A percentile compares a stretch with the other conserved stretches of the same genome.
Conservation (phyloP, 2,113 vertebrate genomes). For the Megaleporinus macrocephalus region DNA sequence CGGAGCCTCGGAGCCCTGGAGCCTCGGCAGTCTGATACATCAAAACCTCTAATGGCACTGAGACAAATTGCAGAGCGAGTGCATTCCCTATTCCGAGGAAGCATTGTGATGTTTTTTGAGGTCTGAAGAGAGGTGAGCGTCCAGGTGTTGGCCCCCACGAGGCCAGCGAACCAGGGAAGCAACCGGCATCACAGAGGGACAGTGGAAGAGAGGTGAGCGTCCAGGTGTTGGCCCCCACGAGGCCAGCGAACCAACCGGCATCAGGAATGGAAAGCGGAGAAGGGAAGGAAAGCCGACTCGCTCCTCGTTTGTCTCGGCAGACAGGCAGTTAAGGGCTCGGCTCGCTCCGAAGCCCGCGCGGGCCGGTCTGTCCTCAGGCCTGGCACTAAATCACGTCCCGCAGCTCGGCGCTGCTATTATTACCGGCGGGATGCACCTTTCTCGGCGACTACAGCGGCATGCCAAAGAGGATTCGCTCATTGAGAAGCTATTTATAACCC, state of each 20-base stretch:
- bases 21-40: no score
- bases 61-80: no score
- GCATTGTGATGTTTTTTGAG: constrained; percentile 11
- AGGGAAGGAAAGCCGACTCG: constrained; percentile 30
- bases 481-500: constrained; percentile 43
- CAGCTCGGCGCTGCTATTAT: constrained; percentile 42
- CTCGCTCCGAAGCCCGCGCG: constrained; percentile 27
- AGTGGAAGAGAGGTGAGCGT: not conserved
- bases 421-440: constrained; percentile 46
- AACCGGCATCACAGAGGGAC: no score
- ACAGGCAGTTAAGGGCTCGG: constrained; percentile 55
- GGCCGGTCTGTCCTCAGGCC: constrained; percentile 44
- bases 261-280: constrained; percentile 28
- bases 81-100: constrained; percentile 1
- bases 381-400: constrained; percentile 55
- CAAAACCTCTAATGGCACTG: no score
- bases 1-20: no score
- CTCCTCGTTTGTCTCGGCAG: constrained; percentile 51
- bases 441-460: constrained; percentile 42
- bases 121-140: not conserved
- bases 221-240: not conserved
- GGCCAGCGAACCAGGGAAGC: not conserved
- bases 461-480: constrained; percentile 44
- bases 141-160: not conserved
- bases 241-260: not conserved